These are phyloP conservation scores for Altica lythri DNA, from an alignment of 2,888 invertebrate genomes.

Conservation along the genomic window DNA sequence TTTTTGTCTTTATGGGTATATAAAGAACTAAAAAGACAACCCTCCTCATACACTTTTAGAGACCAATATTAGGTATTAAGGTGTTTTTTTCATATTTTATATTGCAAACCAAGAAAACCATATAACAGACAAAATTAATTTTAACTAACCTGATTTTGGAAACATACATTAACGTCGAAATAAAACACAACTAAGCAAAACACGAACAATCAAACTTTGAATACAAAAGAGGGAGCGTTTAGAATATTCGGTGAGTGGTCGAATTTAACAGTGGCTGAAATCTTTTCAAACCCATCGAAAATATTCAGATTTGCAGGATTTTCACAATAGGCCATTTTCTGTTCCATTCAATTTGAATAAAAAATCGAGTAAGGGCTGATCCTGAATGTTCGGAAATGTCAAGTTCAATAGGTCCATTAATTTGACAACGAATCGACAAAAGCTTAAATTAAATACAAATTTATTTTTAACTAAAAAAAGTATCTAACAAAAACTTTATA, in stretches of 20 bases:
- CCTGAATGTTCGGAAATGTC: conserved; percentile 21
- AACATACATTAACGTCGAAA: conserved; percentile 7
- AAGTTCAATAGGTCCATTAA: conserved; percentile 26
- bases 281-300: conserved; percentile 19
- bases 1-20: too few species aligned
- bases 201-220: conserved; percentile 16
- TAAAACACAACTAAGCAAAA: conserved; percentile 16
- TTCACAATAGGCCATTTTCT: conserved; percentile 25
- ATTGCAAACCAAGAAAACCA: too few species aligned
- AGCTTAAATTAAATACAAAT: conserved; percentile 13
- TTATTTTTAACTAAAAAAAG: too few species aligned
- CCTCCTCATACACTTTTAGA: too few species aligned
- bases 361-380: conserved; percentile 22
- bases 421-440: conserved; percentile 9
- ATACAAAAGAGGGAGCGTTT: conserved; percentile 13
- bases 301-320: conserved; percentile 22
- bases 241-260: conserved; percentile 2
- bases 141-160: not conserved
- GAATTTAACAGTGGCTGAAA: conserved; percentile 26
- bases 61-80: too few species aligned
- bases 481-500: too few species aligned
- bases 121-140: too few species aligned
- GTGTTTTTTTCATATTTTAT: too few species aligned
- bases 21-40: too few species aligned
- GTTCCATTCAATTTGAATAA: conserved; percentile 24